phyloP scores from a whole-genome alignment of 1,140 invertebrate species.

The Hormaphis cornu region DNA sequence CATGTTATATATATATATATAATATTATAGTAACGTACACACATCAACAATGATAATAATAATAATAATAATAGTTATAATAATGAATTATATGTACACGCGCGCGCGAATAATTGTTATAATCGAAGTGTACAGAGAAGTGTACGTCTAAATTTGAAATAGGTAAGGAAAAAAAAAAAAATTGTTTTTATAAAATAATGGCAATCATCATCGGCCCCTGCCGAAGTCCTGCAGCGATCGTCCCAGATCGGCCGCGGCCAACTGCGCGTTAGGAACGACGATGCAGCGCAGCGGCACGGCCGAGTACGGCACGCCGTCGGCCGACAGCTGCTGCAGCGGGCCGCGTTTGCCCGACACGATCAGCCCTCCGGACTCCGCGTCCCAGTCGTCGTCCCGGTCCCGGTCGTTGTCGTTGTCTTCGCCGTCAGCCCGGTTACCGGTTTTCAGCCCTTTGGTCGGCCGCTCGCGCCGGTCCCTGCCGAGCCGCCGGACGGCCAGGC shows the following conservation, averaged over 20 bases:
- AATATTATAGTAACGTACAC: too few relatives aligned
- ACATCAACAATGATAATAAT: too few relatives aligned
- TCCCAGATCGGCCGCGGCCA: background rate
- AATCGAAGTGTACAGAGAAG: too few relatives aligned
- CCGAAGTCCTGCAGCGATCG: too few relatives aligned
- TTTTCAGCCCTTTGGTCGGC: background rate
- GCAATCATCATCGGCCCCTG: too few relatives aligned
- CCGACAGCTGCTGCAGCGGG: background rate
- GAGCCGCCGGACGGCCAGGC: background rate
- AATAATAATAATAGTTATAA: too few relatives aligned
- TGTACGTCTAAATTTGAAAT: too few relatives aligned
- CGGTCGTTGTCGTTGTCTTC: background rate
- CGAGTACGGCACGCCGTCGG: background rate
- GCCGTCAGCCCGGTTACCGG: background rate
- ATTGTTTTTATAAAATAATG: too few relatives aligned
- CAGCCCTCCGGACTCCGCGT: background rate
- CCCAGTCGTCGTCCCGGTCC: background rate
- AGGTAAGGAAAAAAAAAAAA: too few relatives aligned
- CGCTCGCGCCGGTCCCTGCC: background rate
- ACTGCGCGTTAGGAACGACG: background rate
- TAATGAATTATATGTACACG: too few relatives aligned
- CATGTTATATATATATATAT: too few relatives aligned
- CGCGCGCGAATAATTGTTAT: too few relatives aligned
- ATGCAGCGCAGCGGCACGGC: background rate
- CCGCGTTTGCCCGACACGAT: background rate